Percentiles rank a stretch among this genome's conserved stretches.
phyloP scores from a whole-genome alignment of 2,113 vertebrate genomes.

The Siniperca knerii region DNA sequence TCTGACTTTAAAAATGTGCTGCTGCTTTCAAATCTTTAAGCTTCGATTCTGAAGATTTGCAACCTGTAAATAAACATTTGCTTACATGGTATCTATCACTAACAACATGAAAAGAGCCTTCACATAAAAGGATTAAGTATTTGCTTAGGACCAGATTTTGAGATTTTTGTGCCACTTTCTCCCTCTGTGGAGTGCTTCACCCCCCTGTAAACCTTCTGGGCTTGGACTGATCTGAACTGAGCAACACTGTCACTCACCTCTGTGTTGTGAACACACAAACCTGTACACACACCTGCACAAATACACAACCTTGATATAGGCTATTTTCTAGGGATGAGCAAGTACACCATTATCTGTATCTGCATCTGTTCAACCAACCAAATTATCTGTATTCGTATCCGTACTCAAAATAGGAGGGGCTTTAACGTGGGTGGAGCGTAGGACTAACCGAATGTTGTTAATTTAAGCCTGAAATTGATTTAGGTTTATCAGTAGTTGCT shows the following conservation, averaged over 20 bases:
- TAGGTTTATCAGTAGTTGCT: too few species aligned
- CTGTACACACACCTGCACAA: background rate
- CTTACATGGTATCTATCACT: constrained; percentile 52
- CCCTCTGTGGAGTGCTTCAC: constrained; percentile 21
- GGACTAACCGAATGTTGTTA: too few species aligned
- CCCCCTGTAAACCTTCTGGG: constrained; percentile 43
- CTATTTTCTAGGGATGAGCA: constrained; percentile 28
- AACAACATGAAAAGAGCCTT: constrained; percentile 52
- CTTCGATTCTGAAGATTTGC: constrained; percentile 56
- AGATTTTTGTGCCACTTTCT: constrained; percentile 24
- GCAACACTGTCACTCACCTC: constrained; percentile 43
- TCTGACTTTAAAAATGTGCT: constrained; percentile 13
- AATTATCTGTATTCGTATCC: too few species aligned
- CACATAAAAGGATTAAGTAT: constrained; percentile 61
- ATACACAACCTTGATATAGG: constrained; percentile 1
- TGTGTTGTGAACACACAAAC: constrained; percentile 28
- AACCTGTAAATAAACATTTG: constrained; percentile 46
- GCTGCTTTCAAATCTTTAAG: constrained; percentile 22
- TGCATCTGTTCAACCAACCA: too few species aligned
- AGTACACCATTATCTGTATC: too few species aligned
- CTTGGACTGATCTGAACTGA: constrained; percentile 28
- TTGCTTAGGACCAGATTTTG: constrained; percentile 37
- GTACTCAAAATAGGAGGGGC: too few species aligned
- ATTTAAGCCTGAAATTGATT: too few species aligned
- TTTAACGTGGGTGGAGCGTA: too few species aligned